Evolutionary conservation across 2,888 invertebrate species (phyloP), one percentile per base, ranked within the genome.

Genomic region (Pterobdella sp.): DNA sequence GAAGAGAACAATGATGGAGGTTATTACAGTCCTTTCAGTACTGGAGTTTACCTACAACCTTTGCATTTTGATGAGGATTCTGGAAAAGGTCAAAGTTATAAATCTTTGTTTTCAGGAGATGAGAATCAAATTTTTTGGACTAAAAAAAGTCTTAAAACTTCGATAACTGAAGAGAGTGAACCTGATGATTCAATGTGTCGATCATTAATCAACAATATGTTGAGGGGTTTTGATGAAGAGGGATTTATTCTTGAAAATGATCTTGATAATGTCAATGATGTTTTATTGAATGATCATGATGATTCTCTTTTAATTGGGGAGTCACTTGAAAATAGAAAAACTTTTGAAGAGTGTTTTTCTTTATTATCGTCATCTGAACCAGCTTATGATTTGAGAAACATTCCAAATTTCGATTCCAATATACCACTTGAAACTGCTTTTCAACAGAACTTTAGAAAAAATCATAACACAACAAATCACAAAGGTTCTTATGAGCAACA

Each of bases 21-120:
- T n/a, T 71, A 71, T 35, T 71, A 71, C 63, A 71, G 71, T 32
- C 71, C 71, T 26, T 71, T 71, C 63, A 71, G 71, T 34, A 71
- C 71, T 52, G 71, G 71, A n/a, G 60, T 71, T 26, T 56, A 60
- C 34, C 31, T 71, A 1, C 35, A 65, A 2, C 35, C 71, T 2
- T 52, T 71, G 3, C 31, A 26, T 2, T 34, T 34, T 1, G 71
- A 71, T n/a, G 71, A 71, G 3, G 63, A 52, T 29, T 32, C n/a
- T 22, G 18, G 18, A n/a, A 71, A 60, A 32, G 35, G 31, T 29
- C 63, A 34, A n/a, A 71, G 3, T 37, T 71, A 63, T 35, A 71
- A 71, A 35, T 63, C 71, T 10, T 32, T 71, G 26, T 63, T 63
- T 2, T 10, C 71, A n/a, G 22, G 32, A 10, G 32, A 32, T 3